A percentile compares a stretch with the other conserved stretches of the same genome.
Conservation (phyloP, 2,888 invertebrate species). For the Tenthredo scrophulariae region DNA sequence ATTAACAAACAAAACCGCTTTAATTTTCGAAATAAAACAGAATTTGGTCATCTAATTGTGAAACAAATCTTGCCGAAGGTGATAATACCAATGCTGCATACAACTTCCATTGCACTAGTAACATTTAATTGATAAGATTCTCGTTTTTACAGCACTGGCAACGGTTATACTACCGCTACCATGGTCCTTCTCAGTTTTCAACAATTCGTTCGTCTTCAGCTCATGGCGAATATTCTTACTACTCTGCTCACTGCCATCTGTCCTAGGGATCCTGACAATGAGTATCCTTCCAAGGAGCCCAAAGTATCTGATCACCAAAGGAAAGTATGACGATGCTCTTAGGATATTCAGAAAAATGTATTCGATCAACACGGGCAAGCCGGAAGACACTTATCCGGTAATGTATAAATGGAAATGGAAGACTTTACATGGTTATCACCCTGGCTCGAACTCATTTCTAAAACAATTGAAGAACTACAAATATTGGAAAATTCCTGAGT, state of each 20-base stretch:
- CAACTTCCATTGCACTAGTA: not conserved
- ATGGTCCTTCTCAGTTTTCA: slow-evolving; percentile 68
- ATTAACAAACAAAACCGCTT: not conserved
- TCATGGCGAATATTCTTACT: slow-evolving; percentile 79
- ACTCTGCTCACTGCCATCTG: slow-evolving; percentile 82
- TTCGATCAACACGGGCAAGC: slow-evolving; percentile 83
- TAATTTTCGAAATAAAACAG: not conserved
- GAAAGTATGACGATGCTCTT: slow-evolving; percentile 84
- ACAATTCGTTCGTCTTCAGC: slow-evolving; percentile 67
- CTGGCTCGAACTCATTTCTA: not conserved
- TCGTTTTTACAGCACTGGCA: slow-evolving; percentile 73
- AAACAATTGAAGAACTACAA: not conserved
- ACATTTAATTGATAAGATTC: not conserved
- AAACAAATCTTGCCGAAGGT: not conserved
- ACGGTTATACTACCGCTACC: slow-evolving; percentile 76
- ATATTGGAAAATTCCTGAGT: not conserved
- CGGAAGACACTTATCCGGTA: slow-evolving; percentile 85
- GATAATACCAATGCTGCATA: not conserved
- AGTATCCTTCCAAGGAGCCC: slow-evolving; percentile 88
- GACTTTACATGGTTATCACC: not conserved
- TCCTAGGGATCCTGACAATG: slow-evolving; percentile 83
- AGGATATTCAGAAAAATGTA: slow-evolving; percentile 84
- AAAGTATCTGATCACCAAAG: slow-evolving; percentile 86
- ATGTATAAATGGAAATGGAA: slow-evolving; percentile 62
- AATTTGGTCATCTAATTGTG: not conserved